Percentiles rank a stretch among this genome's conserved stretches.
Evolutionary conservation across 2,888 invertebrate genomes (phyloP).

Genomic region (Ephialtes manifestator): DNA sequence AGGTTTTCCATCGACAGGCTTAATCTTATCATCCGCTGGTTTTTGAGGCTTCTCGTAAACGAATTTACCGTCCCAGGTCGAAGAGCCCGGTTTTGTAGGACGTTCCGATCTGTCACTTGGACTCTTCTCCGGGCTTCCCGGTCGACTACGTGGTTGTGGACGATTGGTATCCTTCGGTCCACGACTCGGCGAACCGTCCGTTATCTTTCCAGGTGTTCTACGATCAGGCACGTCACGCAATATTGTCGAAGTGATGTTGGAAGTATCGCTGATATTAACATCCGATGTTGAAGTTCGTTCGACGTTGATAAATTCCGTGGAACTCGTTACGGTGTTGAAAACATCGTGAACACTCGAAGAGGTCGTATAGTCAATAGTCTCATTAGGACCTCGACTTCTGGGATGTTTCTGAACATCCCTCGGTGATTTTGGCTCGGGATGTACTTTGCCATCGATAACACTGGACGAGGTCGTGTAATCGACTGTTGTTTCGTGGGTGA

Average conservation of each 20-base stretch:
- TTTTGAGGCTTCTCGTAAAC: slow-evolving; percentile 76
- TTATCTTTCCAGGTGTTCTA: slow-evolving; percentile 43
- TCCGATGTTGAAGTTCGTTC: slow-evolving; percentile 67
- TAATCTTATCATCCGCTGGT: slow-evolving; percentile 59
- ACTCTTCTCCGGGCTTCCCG: slow-evolving; percentile 72
- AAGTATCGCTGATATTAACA: slow-evolving; percentile 68
- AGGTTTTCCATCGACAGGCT: slow-evolving; percentile 43
- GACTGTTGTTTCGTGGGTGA: slow-evolving; percentile 15
- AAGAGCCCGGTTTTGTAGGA: slow-evolving; percentile 79
- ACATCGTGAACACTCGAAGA: slow-evolving; percentile 52
- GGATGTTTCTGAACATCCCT: slow-evolving; percentile 37
- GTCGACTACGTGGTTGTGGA: slow-evolving; percentile 23
- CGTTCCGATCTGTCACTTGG: slow-evolving; percentile 74
- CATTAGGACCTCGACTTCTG: slow-evolving; percentile 39
- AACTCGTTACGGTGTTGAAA: slow-evolving; percentile 60
- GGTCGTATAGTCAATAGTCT: slow-evolving; percentile 52
- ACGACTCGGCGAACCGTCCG: slow-evolving; percentile 37
- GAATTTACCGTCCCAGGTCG: slow-evolving; percentile 82
- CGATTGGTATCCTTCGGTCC: slow-evolving; percentile 46
- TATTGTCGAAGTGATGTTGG: slow-evolving; percentile 63
- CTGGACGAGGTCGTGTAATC: slow-evolving; percentile 45
- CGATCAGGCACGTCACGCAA: slow-evolving; percentile 48
- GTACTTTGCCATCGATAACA: slow-evolving; percentile 61
- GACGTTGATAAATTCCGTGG: slow-evolving; percentile 66
- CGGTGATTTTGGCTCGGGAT: slow-evolving; percentile 55